Evolutionary conservation across 2,113 vertebrate species (phyloP).

Genomic region (Rhombomys opimus): DNA sequence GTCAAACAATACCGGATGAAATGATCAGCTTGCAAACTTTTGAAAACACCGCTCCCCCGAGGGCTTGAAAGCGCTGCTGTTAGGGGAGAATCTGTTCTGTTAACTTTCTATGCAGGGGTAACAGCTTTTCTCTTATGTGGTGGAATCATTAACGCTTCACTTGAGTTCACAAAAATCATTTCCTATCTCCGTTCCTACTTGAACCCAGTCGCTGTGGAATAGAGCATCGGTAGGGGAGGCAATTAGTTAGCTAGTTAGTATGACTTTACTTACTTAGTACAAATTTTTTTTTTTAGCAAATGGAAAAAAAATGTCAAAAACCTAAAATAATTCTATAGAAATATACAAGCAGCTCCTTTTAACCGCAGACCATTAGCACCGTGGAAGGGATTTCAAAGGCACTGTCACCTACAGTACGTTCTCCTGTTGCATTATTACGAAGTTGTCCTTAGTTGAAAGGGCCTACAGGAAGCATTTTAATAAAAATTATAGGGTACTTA

Average conservation of each 20-base stretch:
- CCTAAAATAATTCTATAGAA: slow-evolving; percentile 78
- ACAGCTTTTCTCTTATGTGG: slow-evolving; percentile 76
- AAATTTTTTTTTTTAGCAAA: slow-evolving; percentile 60
- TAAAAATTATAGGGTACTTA: slow-evolving; percentile 61
- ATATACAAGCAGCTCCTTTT: slow-evolving; percentile 66
- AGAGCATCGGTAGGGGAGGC: slow-evolving; percentile 74
- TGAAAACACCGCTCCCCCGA: slow-evolving; percentile 78
- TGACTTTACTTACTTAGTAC: slow-evolving; percentile 74
- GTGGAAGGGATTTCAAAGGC: slow-evolving; percentile 63
- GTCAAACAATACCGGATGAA: slow-evolving; percentile 80
- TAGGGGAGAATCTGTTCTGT: slow-evolving; percentile 68
- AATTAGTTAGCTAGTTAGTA: slow-evolving; percentile 80
- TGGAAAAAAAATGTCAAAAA: slow-evolving; percentile 72
- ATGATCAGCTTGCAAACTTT: slow-evolving; percentile 79
- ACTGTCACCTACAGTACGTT: slow-evolving; percentile 23
- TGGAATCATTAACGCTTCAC: slow-evolving; percentile 79
- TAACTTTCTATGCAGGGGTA: slow-evolving; percentile 74
- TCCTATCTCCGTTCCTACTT: slow-evolving; percentile 74
- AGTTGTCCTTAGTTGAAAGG: slow-evolving; percentile 53
- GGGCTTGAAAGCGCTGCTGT: slow-evolving; percentile 76
- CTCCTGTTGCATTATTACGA: slow-evolving; percentile 48
- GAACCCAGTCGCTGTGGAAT: slow-evolving; percentile 67
- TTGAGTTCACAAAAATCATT: slow-evolving; percentile 80
- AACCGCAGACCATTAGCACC: slow-evolving; percentile 56
- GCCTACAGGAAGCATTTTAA: slow-evolving; percentile 14